These are phyloP conservation scores for Pteronura brasiliensis DNA, from an alignment of 2,113 vertebrate genomes.

Conservation along the genomic window DNA sequence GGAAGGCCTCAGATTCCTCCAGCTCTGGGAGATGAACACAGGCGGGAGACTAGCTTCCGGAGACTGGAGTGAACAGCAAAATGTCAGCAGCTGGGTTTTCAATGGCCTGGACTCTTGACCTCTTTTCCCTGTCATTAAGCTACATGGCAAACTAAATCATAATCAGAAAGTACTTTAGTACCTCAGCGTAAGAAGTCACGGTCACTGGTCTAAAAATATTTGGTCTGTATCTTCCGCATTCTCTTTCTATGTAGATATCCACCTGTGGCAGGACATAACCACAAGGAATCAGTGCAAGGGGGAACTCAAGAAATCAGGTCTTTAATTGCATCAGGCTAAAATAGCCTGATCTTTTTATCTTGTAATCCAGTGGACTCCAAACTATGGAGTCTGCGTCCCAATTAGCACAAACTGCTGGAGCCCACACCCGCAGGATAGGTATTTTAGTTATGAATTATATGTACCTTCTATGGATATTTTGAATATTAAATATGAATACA, in stretches of 20 bases:
- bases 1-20: background rate
- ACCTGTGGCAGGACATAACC: background rate
- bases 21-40: background rate
- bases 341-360: background rate
- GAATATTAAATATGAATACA: background rate
- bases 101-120: background rate
- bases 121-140: background rate
- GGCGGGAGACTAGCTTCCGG: background rate
- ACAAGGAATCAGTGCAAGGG: background rate
- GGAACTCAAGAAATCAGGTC: background rate
- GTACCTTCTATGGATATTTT: background rate
- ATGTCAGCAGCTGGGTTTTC: background rate
- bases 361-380: background rate
- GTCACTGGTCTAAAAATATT: background rate
- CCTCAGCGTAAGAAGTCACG: background rate
- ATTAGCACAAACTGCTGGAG: background rate
- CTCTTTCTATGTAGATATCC: background rate
- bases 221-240: background rate
- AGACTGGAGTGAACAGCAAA: background rate
- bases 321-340: background rate
- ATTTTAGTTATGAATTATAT: background rate
- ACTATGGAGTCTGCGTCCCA: background rate
- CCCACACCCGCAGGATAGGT: background rate
- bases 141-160: background rate
- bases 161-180: background rate